phyloP scores from a whole-genome alignment of 1,140 invertebrate genomes.

The Scaptomyza pallida region DNA sequence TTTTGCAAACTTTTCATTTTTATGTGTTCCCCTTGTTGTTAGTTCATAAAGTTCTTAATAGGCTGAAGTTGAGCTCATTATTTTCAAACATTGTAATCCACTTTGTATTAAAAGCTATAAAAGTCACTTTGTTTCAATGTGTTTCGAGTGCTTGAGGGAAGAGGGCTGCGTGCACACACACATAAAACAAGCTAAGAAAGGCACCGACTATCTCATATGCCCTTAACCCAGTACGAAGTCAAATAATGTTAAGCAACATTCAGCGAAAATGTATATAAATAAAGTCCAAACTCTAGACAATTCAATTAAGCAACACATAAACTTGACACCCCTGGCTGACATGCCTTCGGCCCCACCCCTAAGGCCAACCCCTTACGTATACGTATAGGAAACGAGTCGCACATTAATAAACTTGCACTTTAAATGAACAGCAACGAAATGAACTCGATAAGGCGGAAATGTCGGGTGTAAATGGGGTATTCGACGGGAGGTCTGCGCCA shows the following conservation, averaged over 20 bases:
- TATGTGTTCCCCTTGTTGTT: constrained; percentile 17
- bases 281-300: constrained; percentile 61
- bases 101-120: constrained; percentile 38
- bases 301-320: constrained; percentile 77
- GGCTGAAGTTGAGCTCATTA: constrained; percentile 46
- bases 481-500: background rate
- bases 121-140: constrained; percentile 4
- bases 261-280: constrained; percentile 22
- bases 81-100: constrained; percentile 50
- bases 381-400: constrained; percentile 25
- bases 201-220: constrained; percentile 5
- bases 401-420: constrained; percentile 77
- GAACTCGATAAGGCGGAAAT: constrained; percentile 16
- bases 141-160: background rate
- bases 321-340: constrained; percentile 56
- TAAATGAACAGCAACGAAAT: constrained; percentile 65
- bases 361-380: background rate
- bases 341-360: background rate
- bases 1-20: constrained; percentile 34
- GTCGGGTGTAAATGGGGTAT: background rate
- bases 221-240: constrained; percentile 3
- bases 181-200: background rate
- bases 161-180: background rate
- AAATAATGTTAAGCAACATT: constrained; percentile 38
- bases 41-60: constrained; percentile 61